phyloP scores from a whole-genome alignment of 92 coral and sea anemone species.

The Nematostella vectensis region DNA sequence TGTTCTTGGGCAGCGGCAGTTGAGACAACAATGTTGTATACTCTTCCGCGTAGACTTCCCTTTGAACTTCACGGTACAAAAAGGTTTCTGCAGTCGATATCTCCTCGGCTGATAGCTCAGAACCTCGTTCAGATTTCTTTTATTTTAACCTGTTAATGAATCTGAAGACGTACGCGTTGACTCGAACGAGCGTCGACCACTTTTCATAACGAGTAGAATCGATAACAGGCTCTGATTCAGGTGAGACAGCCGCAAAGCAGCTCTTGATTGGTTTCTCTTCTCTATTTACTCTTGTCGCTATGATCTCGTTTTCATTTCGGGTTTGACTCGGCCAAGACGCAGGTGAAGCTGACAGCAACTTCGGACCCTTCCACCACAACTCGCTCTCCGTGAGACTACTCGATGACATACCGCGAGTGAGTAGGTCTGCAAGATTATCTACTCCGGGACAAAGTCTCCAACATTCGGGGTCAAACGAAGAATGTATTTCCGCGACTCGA shows the following conservation, averaged over 20 bases:
- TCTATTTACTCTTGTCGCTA: not conserved
- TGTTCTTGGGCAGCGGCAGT: constrained; percentile 5
- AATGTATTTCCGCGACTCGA: constrained; percentile 11
- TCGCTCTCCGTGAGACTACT: too few relatives aligned
- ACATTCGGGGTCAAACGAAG: constrained; percentile 1
- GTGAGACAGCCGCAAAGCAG: constrained; percentile 1
- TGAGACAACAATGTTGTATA: not conserved
- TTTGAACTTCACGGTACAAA: constrained; percentile 17
- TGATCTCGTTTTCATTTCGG: not conserved
- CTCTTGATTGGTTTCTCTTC: not conserved
- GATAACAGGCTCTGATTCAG: constrained; percentile 8
- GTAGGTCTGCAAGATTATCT: constrained; percentile 6
- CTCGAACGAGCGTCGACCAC: too few relatives aligned
- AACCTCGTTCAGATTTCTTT: too few relatives aligned
- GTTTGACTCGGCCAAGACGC: not conserved
- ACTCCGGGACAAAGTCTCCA: constrained; percentile 5
- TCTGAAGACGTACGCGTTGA: too few relatives aligned
- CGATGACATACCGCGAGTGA: too few relatives aligned
- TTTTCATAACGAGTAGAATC: constrained; percentile 3
- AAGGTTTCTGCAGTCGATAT: not conserved
- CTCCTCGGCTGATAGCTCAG: constrained; percentile 9
- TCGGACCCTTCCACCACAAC: too few relatives aligned
- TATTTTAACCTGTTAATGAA: too few relatives aligned
- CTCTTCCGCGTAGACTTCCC: constrained; percentile 18
- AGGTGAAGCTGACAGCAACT: not conserved